phyloP scores from a whole-genome alignment of 2,797 vertebrate genomes.

The Helostoma temminkii region DNA sequence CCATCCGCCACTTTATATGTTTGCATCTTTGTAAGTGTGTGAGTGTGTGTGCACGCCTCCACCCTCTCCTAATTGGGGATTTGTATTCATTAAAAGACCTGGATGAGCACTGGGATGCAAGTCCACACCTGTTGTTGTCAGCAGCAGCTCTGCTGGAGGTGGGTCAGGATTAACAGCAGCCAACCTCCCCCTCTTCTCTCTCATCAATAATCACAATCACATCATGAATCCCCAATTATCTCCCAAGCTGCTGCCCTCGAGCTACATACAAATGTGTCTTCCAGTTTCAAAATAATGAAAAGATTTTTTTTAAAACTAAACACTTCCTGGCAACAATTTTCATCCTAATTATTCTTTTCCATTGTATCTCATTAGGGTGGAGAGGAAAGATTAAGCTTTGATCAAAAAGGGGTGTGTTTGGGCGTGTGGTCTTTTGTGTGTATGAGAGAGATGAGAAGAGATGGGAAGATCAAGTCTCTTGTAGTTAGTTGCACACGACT shows the following conservation, averaged over 20 bases:
- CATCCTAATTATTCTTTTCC: slow-evolving; percentile 49
- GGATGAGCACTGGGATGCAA: slow-evolving; percentile 47
- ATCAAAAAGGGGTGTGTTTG: slow-evolving; percentile 41
- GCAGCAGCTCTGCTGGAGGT: slow-evolving; percentile 28
- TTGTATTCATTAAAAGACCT: slow-evolving; percentile 68
- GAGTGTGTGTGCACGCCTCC: slow-evolving; percentile 6
- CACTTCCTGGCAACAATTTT: slow-evolving; percentile 25
- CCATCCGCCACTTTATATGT: slow-evolving; percentile 37
- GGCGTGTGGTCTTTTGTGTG: not conserved
- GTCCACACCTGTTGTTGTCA: slow-evolving; percentile 66
- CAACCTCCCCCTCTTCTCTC: slow-evolving; percentile 33
- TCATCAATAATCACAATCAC: slow-evolving; percentile 67
- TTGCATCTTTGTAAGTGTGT: slow-evolving; percentile 24
- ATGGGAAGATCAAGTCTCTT: not conserved
- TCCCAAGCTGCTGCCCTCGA: slow-evolving; percentile 50
- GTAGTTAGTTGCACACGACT: slow-evolving; percentile 7
- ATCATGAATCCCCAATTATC: slow-evolving; percentile 67
- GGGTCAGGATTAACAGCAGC: slow-evolving; percentile 57
- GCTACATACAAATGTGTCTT: slow-evolving; percentile 14
- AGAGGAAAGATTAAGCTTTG: slow-evolving; percentile 47
- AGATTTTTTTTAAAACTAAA: slow-evolving; percentile 22
- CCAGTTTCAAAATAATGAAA: slow-evolving; percentile 49
- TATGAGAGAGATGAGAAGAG: not conserved
- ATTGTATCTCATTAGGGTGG: slow-evolving; percentile 53
- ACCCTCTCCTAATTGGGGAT: slow-evolving; percentile 56